A percentile compares a stretch with the other conserved stretches of the same genome.
These are phyloP conservation scores for Diglossa brunneiventris DNA, from an alignment of 2,113 vertebrate species.

Conservation along the genomic window DNA sequence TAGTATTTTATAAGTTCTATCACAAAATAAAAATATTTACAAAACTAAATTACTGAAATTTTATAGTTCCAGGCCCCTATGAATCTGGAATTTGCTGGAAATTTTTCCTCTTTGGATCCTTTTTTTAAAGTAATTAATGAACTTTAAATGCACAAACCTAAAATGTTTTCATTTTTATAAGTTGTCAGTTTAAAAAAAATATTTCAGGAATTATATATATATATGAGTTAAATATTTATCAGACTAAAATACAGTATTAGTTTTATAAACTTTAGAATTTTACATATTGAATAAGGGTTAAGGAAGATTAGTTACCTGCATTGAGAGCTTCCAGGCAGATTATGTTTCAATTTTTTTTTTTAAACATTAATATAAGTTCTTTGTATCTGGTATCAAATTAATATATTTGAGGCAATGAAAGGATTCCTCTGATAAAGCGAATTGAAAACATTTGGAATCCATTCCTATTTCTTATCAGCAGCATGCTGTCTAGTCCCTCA, in stretches of 20 bases:
- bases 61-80: background rate
- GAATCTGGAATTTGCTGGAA: background rate
- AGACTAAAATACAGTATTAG: background rate
- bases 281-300: background rate
- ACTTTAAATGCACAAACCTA: background rate
- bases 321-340: background rate
- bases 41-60: background rate
- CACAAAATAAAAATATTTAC: background rate
- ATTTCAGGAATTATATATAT: background rate
- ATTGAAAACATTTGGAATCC: background rate
- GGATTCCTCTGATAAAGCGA: background rate
- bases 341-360: slow-evolving; percentile 5
- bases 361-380: background rate
- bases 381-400: background rate
- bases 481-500: background rate
- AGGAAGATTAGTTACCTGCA: background rate
- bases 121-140: background rate
- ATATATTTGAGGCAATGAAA: slow-evolving; percentile 3
- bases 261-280: background rate
- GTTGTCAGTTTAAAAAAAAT: background rate
- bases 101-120: background rate
- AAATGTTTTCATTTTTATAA: background rate
- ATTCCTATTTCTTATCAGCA: slow-evolving; percentile 3
- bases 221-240: background rate
- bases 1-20: background rate